Evolutionary conservation across 2,797 vertebrate genomes (phyloP), one percentile per base, ranked within the genome.

Genomic region (Takifugu rubripes): DNA sequence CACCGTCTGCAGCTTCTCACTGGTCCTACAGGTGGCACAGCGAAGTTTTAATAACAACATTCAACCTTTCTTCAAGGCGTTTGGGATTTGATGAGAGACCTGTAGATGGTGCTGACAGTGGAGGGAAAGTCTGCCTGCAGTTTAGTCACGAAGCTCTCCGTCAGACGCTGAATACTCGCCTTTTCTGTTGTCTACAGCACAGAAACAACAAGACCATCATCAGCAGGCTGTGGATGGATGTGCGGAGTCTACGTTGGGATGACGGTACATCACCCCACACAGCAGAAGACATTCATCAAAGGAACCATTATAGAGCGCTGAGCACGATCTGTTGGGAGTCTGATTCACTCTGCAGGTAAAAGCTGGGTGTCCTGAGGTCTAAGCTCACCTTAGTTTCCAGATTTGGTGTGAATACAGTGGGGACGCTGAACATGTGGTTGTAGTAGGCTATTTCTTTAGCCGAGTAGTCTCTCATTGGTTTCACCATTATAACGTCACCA

Each of bases 401-500:
- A 5, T 89, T 75, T 0, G 94, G 89, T 0, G 75, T 77, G 54
- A 87, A 85, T 36, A 96, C 59, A 0, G 85, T 92, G 0, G 91
- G 87, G 2, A 98, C 90, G 0, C 47, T 1, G 4, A 94, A 98
- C 68, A 96, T 85, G 21, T 21, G 81, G 81, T 95, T 96, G 89
- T 97, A 96, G 87, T 92, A 94, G 49, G 88, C 87, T 0, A 99
- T 92, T 80, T 99, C 97, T 85, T 98, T 98, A 25, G 92, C 87
- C 0, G 88, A 92, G 83, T 97, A 94, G 50, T 96, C 96, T 27
- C 96, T 91, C 96, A 99, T 96, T n/a, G 97, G 97, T 5, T 94
- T 87, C 56, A 97, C 85, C 40, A 93, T 70, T 17, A 84, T 60
- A 21, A 96, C 80, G 0, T 97, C 93, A 0, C 94, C 92, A 0